phyloP scores from a whole-genome alignment of 2,113 vertebrate species.

The Archilochus colubris region DNA sequence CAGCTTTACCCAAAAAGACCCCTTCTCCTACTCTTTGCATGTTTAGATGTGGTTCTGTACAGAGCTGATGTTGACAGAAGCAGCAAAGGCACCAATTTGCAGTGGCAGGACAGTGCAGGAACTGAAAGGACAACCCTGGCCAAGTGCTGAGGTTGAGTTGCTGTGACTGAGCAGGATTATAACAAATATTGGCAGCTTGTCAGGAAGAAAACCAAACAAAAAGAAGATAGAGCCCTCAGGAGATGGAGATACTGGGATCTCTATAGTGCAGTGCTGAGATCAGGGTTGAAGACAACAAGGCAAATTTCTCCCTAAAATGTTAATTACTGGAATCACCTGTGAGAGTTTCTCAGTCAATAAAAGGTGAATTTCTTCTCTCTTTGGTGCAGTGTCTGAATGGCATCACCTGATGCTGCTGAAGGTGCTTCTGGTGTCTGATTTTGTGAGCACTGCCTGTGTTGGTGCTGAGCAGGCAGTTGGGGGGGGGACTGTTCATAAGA shows the following conservation, averaged over 20 bases:
- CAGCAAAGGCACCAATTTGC: background rate
- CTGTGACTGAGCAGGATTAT: background rate
- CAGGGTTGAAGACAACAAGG: background rate
- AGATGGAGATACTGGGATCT: background rate
- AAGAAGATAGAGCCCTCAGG: background rate
- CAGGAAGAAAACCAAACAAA: background rate
- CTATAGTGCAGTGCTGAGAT: background rate
- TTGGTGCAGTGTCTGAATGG: background rate
- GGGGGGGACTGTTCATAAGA: background rate
- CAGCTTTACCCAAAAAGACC: background rate
- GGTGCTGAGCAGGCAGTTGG: rapidly evolving
- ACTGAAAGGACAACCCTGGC: background rate
- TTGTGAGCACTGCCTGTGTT: background rate
- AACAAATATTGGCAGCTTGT: background rate
- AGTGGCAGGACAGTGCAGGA: background rate
- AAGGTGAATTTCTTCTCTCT: background rate
- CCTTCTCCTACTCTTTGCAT: background rate
- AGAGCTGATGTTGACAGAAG: background rate
- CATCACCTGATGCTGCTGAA: background rate
- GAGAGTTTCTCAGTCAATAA: background rate
- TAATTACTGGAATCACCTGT: conserved; percentile 18
- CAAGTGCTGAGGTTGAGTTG: background rate
- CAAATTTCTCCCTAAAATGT: background rate
- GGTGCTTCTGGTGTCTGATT: background rate
- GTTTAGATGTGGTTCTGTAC: background rate